Base-by-base conservation (phyloP, 2,113 vertebrate genomes). In the Tapirus terrestris region DNA sequence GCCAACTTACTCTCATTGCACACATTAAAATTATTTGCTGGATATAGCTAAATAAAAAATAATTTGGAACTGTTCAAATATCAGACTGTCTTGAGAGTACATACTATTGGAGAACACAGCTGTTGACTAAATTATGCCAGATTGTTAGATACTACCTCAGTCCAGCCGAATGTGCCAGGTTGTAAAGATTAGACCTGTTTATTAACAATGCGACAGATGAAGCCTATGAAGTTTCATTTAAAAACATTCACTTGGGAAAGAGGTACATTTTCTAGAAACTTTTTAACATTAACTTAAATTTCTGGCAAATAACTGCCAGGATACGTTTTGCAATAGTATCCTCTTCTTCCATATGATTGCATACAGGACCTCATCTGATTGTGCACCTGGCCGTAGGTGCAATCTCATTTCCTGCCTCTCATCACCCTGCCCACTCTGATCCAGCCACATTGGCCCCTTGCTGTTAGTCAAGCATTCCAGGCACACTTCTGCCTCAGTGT, bases 41-140 rank as follows among this genome's bases (percentile, higher is more conserved):
- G 29, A 25, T 70, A 33, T 56, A 79, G 21, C 18, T 56, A 76
- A 90, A 63, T 91, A 77, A 85, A 94, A 92, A 85, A 65, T 39
- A 94, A 93, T 56, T 68, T 89, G 45, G 73, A 67, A 86, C 27
- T 75, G 23, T 75, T 93, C 20, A 94, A 87, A 73, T 91, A 96
- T 65, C 93, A 95, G 53, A 75, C 2, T 21, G 3, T 75, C 84
- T 95, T 53, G 82, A 70, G 61, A 60, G 70, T 91, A 33, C 48
- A 17, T 39, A 48, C 20, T 45, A 61, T 58, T 87, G 36, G 63
- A 85, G 72, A 84, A 18, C 39, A 92, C 76, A 96, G 56, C 58
- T 94, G 36, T 45, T 43, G 56, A 83, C 48, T 68, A 60, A 85
- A 92, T 85, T 79, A 33, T 36, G 39, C 51, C 81, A 91, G n/a